phyloP scores from a whole-genome alignment of 2,797 vertebrate species.

The Gymnodraco acuticeps region DNA sequence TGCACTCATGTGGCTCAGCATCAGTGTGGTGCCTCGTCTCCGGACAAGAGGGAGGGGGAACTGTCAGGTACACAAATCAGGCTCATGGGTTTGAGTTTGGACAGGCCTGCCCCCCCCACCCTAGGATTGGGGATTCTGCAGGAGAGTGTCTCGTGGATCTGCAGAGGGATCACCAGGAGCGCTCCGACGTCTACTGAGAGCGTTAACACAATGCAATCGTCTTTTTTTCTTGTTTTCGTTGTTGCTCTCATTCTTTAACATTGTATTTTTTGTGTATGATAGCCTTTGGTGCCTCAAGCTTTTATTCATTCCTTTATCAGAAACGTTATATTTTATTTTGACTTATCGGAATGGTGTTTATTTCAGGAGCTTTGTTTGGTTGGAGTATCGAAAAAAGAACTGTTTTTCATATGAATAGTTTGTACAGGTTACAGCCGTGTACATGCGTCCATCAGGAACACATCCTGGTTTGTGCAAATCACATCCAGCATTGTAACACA shows the following conservation, averaged over 20 bases:
- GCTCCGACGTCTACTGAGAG: slow-evolving; percentile 64
- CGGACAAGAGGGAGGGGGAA: slow-evolving; percentile 40
- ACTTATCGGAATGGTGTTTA: slow-evolving; percentile 64
- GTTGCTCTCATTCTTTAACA: slow-evolving; percentile 66
- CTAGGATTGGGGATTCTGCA: slow-evolving; percentile 29
- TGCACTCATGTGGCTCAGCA: slow-evolving; percentile 72
- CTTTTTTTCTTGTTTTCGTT: slow-evolving; percentile 47
- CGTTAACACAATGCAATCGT: slow-evolving; percentile 54
- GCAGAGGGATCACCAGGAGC: slow-evolving; percentile 45
- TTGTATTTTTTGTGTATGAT: slow-evolving; percentile 78
- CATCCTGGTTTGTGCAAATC: slow-evolving; percentile 23
- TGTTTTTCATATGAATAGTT: slow-evolving; percentile 57
- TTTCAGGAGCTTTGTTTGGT: slow-evolving; percentile 64
- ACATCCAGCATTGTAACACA: slow-evolving; percentile 32
- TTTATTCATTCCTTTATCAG: slow-evolving; percentile 87
- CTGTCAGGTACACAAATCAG: slow-evolving; percentile 39
- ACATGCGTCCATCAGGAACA: slow-evolving; percentile 14
- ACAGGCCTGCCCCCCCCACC: slow-evolving; percentile 38
- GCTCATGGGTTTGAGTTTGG: slow-evolving; percentile 53
- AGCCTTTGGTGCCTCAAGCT: slow-evolving; percentile 86
- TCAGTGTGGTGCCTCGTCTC: slow-evolving; percentile 33
- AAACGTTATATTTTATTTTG: slow-evolving; percentile 72
- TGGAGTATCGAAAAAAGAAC: slow-evolving; percentile 46
- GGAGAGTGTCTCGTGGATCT: slow-evolving; percentile 57
- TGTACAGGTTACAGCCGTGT: slow-evolving; percentile 44